Conservation (phyloP, 2,797 vertebrate species). For the Otolemur crassicaudatus region DNA sequence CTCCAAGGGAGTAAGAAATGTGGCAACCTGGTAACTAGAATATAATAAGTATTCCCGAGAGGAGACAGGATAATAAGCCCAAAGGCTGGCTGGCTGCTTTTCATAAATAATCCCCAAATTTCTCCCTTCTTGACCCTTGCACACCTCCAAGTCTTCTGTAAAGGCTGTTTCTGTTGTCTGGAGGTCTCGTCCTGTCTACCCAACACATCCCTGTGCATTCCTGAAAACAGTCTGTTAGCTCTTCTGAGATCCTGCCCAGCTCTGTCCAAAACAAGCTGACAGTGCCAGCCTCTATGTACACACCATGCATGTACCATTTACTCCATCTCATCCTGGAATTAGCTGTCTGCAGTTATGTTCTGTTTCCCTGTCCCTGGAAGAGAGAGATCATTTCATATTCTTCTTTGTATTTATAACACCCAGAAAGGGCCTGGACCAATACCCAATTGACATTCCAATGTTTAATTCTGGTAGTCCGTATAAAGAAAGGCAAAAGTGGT, state of each 20-base stretch:
- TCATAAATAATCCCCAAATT: neutral
- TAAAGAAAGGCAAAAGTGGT: neutral
- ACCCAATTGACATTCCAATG: neutral
- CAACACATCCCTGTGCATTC: neutral
- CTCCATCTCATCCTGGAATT: neutral
- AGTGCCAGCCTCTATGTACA: neutral
- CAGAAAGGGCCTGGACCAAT: neutral
- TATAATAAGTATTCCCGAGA: neutral
- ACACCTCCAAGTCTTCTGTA: neutral
- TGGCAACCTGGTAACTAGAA: neutral
- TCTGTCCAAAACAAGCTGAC: neutral
- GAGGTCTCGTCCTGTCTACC: neutral
- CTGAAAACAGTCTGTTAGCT: neutral
- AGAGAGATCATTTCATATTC: neutral
- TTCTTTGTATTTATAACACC: neutral
- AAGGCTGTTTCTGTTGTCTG: neutral
- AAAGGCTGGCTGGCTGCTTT: neutral
- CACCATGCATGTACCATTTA: neutral
- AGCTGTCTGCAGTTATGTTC: neutral
- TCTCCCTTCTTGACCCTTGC: neutral
- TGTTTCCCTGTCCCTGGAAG: neutral
- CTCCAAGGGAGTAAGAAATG: conserved; percentile 26
- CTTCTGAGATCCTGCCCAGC: neutral
- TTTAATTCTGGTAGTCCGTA: neutral
- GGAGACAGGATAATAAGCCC: neutral